These are phyloP conservation scores for Pelmatolapia mariae DNA, from an alignment of 2,113 vertebrate species.

Conservation along the genomic window DNA sequence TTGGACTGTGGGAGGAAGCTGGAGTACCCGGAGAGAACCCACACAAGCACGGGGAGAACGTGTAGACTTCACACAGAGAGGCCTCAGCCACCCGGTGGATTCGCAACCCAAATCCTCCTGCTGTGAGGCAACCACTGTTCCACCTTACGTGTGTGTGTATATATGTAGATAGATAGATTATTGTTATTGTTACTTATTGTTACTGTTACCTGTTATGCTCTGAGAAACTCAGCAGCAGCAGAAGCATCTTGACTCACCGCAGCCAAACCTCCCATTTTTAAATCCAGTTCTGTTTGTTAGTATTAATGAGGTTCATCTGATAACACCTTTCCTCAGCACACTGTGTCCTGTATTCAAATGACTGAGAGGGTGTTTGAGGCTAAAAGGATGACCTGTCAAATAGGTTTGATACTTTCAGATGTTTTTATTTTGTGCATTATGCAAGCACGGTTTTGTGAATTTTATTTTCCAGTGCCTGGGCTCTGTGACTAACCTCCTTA, in stretches of 20 bases:
- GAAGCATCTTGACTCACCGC: conserved; percentile 32
- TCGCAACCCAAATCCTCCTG: not conserved
- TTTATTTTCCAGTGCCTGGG: not conserved
- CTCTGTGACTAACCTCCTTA: not conserved
- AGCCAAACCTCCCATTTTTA: not conserved
- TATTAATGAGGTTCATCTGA: not conserved
- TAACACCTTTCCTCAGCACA: not conserved
- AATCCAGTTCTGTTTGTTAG: conserved; percentile 9
- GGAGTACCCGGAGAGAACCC: not conserved
- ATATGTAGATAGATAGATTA: not conserved
- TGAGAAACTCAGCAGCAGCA: not conserved
- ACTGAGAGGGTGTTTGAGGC: not conserved
- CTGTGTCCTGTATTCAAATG: not conserved
- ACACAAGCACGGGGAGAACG: not conserved
- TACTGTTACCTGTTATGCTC: conserved; percentile 1
- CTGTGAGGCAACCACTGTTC: not conserved
- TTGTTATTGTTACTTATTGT: not conserved
- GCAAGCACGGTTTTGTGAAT: not conserved
- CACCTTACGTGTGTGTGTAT: not conserved
- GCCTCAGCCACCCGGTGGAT: not conserved
- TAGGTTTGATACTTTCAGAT: not conserved
- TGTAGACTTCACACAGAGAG: not conserved
- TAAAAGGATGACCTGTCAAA: not conserved
- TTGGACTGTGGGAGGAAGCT: not conserved
- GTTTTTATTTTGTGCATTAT: not conserved